Percentiles rank a stretch among this genome's conserved stretches.
Evolutionary conservation across 2,113 vertebrate species (phyloP).

Genomic region (Coregonus clupeaformis): DNA sequence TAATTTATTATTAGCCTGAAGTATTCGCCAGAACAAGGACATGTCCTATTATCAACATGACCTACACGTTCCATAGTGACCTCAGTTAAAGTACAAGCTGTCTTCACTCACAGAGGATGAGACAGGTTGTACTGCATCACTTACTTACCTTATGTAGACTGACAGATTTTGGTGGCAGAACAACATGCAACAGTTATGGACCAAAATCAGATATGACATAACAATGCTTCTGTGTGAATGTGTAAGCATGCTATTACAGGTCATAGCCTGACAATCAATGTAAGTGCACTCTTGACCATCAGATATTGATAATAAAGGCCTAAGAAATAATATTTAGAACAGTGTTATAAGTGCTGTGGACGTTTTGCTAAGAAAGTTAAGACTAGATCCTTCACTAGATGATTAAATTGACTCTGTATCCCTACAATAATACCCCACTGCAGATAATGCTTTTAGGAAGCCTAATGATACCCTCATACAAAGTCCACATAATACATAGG

Average conservation of each 20-base stretch:
- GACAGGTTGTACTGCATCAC: background rate
- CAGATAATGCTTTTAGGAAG: background rate
- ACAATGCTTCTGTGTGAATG: too few species aligned
- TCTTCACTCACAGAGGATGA: background rate
- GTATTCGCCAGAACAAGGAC: background rate
- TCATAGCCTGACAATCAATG: too few species aligned
- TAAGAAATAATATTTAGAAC: background rate
- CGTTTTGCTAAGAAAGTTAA: background rate
- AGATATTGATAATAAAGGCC: too few species aligned
- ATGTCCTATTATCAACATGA: conserved; percentile 1
- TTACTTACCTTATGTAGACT: too few species aligned
- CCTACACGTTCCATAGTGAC: background rate
- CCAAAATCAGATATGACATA: background rate
- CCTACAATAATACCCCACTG: conserved; percentile 9
- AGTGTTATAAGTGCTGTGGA: background rate
- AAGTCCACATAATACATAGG: too few species aligned
- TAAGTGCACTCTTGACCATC: too few species aligned
- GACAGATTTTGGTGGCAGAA: background rate
- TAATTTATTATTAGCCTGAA: too few species aligned
- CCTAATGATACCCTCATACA: conserved; percentile 3
- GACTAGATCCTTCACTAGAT: background rate
- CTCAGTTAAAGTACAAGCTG: background rate
- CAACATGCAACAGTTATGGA: background rate
- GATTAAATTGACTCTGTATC: background rate
- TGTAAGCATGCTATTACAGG: too few species aligned